Percentiles rank a stretch among this genome's conserved stretches.
phyloP scores from a whole-genome alignment of 2,888 invertebrate species.

The Hyppa rectilinea region DNA sequence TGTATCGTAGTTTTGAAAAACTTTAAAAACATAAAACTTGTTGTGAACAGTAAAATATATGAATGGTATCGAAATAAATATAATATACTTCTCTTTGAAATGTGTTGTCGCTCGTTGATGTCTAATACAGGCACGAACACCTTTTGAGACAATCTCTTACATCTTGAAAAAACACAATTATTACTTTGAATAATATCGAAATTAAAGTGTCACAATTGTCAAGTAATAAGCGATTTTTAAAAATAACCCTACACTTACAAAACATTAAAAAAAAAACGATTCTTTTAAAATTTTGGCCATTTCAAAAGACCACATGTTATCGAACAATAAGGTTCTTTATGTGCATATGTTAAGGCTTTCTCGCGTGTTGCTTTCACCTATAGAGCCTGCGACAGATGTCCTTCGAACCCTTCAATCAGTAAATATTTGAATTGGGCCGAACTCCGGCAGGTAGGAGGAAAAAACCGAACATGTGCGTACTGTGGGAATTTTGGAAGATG shows the following conservation, averaged over 20 bases:
- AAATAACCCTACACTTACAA: constrained; percentile 41
- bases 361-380: constrained; percentile 82
- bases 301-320: constrained; percentile 63
- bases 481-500: constrained; percentile 69
- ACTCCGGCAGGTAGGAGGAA: constrained; percentile 69
- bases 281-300: constrained; percentile 47
- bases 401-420: constrained; percentile 88
- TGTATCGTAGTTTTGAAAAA: neutral
- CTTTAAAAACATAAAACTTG: neutral
- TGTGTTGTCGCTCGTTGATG: constrained; percentile 57
- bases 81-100: too few relatives aligned
- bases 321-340: constrained; percentile 68
- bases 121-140: constrained; percentile 53
- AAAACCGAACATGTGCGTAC: constrained; percentile 75
- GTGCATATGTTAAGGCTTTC: constrained; percentile 72
- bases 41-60: neutral
- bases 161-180: neutral
- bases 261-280: constrained; percentile 31
- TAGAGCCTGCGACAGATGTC: constrained; percentile 85
- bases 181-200: constrained; percentile 28
- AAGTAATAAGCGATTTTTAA: constrained; percentile 29
- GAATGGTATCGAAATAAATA: neutral
- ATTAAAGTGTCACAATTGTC: constrained; percentile 44
- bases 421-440: constrained; percentile 86
- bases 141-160: neutral